Evolutionary conservation across 2,888 invertebrate species (phyloP), one percentile per base, ranked within the genome.

Genomic region (Marasmarcha lunaedactyla): DNA sequence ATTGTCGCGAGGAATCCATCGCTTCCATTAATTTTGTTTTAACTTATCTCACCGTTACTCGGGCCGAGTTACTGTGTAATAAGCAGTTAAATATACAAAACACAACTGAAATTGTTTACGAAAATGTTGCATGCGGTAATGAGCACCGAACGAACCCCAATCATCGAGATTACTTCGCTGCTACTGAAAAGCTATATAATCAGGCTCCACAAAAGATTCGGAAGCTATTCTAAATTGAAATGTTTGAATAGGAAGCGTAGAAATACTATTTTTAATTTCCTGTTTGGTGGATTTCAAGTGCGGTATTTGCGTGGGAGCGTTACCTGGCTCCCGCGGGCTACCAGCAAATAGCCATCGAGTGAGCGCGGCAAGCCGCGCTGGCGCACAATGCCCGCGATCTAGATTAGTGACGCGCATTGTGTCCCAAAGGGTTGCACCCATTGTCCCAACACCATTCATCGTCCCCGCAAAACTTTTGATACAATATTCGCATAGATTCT

Each of bases 391-490:
- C 63, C 55, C 74, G 71, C 77, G 81, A 83, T 83, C 81, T 81
- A 83, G 81, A 83, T 83, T 81, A 81, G 79, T 77, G 76, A 78
- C 65, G 72, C 74, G 70, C 59, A 72, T 83, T 83, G 81, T 83
- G 73, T 78, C 74, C 62, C 78, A 83, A 83, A 81, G 83, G 81
- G 81, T 83, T 83, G 70, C n/a, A 30, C 57, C 53, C 52, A 54
- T 63, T 63, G 76, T 77, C 71, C 30, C 30, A 4, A 10, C 30
- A 30, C 30, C 3, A 30, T 30, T 9, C 30, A 11, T 30, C 30
- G 44, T 51, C 57, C 65, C 67, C 67, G 66, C 78, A 77, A 77
- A 79, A 73, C 76, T 70, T 73, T 73, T 70, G 66, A 72, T 69
- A 57, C 62, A 62, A 57, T 65, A 74, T 79, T 79, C 71, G 74